Evolutionary conservation across 1,140 invertebrate species (phyloP).

Genomic region (Drosophila rufa): DNA sequence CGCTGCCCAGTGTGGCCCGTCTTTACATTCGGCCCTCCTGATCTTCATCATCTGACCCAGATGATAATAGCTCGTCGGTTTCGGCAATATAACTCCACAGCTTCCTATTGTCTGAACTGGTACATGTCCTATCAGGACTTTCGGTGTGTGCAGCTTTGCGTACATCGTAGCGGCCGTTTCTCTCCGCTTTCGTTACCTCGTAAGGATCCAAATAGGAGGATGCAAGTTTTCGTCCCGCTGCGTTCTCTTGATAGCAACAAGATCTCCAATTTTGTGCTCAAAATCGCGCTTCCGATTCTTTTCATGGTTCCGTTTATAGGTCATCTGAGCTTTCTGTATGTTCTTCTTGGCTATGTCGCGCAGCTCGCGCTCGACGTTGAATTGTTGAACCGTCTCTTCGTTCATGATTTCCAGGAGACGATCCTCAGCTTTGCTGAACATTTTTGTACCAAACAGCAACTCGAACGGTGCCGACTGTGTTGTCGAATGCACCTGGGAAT

Average conservation of each 20-base stretch:
- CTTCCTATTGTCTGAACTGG: background rate
- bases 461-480: background rate
- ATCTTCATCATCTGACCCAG: constrained; percentile 12
- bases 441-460: background rate
- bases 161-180: background rate
- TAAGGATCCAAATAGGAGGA: background rate
- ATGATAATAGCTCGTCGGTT: constrained; percentile 4
- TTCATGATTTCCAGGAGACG: background rate
- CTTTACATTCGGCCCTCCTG: constrained; percentile 6
- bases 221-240: background rate
- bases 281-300: background rate
- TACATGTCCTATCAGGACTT: background rate
- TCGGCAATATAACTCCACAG: background rate
- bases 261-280: background rate
- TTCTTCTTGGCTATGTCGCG: background rate
- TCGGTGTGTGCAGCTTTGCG: too few relatives aligned
- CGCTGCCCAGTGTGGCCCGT: background rate
- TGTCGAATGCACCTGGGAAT: background rate
- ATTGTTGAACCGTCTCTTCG: background rate
- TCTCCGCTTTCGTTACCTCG: background rate
- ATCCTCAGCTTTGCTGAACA: background rate
- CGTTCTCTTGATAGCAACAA: background rate
- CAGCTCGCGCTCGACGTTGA: background rate
- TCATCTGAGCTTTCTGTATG: background rate
- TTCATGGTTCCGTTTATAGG: background rate